These are phyloP conservation scores for Sthenelais limicola DNA, from an alignment of 2,888 invertebrate genomes.

Conservation along the genomic window DNA sequence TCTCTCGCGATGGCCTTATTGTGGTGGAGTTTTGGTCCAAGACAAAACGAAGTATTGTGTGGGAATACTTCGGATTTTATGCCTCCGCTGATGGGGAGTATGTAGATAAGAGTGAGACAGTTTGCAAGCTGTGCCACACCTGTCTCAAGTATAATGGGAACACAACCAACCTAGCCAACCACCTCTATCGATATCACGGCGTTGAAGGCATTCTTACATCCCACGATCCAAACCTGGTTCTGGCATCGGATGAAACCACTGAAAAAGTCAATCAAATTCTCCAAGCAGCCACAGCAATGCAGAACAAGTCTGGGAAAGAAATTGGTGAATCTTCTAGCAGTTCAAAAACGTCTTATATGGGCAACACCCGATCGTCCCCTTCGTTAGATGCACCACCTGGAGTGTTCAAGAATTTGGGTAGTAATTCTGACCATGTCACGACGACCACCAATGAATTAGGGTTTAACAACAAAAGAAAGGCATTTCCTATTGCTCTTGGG, in stretches of 20 bases:
- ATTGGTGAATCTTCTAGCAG: no score
- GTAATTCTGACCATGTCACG: slow-evolving; percentile 22
- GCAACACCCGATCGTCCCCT: no score
- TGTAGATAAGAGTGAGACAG: slow-evolving; percentile 18
- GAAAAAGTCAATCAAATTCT: slow-evolving; percentile 25
- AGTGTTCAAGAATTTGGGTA: not conserved
- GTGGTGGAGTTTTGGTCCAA: slow-evolving; percentile 27
- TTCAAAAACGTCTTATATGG: no score
- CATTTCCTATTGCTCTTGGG: not conserved
- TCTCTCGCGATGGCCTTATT: not conserved
- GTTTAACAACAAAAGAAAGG: not conserved
- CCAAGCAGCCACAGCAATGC: slow-evolving; percentile 14
- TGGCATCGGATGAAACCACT: slow-evolving; percentile 2
- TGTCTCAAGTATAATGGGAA: slow-evolving; percentile 28
- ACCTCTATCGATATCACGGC: slow-evolving; percentile 7
- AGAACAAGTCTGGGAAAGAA: not conserved
- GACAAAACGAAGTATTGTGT: slow-evolving; percentile 22
- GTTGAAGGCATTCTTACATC: slow-evolving; percentile 27
- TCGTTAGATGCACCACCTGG: not conserved
- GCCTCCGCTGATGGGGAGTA: slow-evolving; percentile 18
- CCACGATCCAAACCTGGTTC: not conserved
- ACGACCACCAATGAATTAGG: slow-evolving; percentile 9
- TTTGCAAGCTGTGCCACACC: slow-evolving; percentile 9
- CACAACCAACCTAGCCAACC: slow-evolving; percentile 29
- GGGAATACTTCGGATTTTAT: slow-evolving; percentile 33